These are phyloP conservation scores for Apotomis turbidana DNA, from an alignment of 2,888 invertebrate species.

Conservation along the genomic window DNA sequence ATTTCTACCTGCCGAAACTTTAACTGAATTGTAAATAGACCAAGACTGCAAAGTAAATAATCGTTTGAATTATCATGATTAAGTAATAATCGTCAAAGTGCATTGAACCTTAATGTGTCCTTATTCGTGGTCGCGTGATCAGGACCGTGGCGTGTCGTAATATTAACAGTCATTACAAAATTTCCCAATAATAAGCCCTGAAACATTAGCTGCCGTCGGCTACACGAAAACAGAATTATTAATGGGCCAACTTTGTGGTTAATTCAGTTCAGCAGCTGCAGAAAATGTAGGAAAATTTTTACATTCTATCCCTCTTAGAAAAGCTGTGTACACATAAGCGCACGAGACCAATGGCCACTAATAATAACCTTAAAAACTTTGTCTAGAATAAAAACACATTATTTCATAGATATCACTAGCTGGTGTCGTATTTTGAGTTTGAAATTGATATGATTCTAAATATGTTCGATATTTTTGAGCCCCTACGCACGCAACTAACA, in stretches of 20 bases:
- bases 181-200: slow-evolving; percentile 78
- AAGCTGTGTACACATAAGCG: slow-evolving; percentile 29
- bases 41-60: slow-evolving; percentile 4
- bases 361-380: not conserved
- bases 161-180: slow-evolving; percentile 80
- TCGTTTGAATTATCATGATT: slow-evolving; percentile 11
- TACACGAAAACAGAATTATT: slow-evolving; percentile 79
- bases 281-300: slow-evolving; percentile 66
- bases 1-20: too few species aligned
- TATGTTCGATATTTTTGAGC: not conserved
- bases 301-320: slow-evolving; percentile 55
- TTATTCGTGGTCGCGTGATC: slow-evolving; percentile 70
- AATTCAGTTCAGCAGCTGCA: slow-evolving; percentile 72
- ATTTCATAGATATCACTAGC: too few species aligned
- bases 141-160: slow-evolving; percentile 68
- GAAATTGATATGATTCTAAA: not conserved
- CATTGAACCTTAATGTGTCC: slow-evolving; percentile 63
- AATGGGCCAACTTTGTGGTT: slow-evolving; percentile 74
- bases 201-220: slow-evolving; percentile 73
- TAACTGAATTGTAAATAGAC: not conserved
- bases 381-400: not conserved
- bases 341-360: not conserved
- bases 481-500: slow-evolving; percentile 35
- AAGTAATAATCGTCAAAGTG: slow-evolving; percentile 48
- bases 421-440: not conserved